Percentiles rank a stretch among this genome's conserved stretches.
phyloP scores from a whole-genome alignment of 2,888 invertebrate species.

The Antitype chi region DNA sequence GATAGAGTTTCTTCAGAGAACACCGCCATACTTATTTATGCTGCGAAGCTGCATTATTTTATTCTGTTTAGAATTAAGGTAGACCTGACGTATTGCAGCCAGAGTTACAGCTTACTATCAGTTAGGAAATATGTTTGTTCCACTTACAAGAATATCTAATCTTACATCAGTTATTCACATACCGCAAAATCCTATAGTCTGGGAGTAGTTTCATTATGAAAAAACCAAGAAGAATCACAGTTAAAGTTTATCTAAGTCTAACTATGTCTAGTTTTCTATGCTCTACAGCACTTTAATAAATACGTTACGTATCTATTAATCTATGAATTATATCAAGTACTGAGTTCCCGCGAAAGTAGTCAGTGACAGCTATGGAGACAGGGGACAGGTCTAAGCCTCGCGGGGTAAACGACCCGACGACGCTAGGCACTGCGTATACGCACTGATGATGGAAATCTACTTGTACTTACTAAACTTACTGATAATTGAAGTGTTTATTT shows the following conservation, averaged over 20 bases:
- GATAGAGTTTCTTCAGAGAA: neutral
- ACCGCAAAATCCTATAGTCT: neutral
- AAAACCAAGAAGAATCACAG: neutral
- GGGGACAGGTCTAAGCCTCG: conserved; percentile 49
- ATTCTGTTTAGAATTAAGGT: neutral
- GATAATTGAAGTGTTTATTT: conserved; percentile 11
- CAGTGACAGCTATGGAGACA: conserved; percentile 37
- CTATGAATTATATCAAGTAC: conserved; percentile 38
- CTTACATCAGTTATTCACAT: neutral
- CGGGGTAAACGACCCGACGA: conserved; percentile 51
- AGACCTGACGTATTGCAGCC: neutral
- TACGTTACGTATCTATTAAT: conserved; percentile 23
- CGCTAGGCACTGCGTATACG: conserved; percentile 34
- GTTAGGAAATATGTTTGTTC: neutral
- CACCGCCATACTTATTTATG: neutral
- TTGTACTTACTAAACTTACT: conserved; percentile 15
- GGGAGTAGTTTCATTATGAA: neutral
- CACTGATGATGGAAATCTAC: conserved; percentile 17
- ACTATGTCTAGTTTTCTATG: neutral
- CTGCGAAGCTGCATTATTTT: neutral
- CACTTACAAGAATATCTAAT: neutral
- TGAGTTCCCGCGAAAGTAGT: conserved; percentile 50
- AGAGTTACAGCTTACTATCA: neutral
- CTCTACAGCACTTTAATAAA: neutral
- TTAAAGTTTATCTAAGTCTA: neutral